Percentiles rank a stretch among this genome's conserved stretches.
Conservation (phyloP, 2,113 vertebrate genomes). For the Erythrocercus mccallii region DNA sequence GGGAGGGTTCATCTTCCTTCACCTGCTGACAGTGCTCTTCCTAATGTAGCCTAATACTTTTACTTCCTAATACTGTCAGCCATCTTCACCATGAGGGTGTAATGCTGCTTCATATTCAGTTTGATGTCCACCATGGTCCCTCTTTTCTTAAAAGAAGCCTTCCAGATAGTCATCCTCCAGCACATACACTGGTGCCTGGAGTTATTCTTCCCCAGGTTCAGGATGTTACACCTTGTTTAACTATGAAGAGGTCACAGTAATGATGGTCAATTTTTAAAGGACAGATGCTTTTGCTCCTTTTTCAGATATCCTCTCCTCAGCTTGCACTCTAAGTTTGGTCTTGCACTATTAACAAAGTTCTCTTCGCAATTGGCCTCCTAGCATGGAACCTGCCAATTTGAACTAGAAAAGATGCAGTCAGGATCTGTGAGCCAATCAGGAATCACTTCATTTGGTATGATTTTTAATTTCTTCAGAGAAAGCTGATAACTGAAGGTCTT, state of each 20-base stretch:
- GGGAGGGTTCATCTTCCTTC: background rate
- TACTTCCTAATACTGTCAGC: background rate
- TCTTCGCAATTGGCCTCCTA: background rate
- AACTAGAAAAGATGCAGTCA: background rate
- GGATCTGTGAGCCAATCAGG: background rate
- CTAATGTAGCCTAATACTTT: background rate
- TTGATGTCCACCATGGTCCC: background rate
- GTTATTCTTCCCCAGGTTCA: background rate
- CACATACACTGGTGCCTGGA: background rate
- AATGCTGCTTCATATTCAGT: background rate
- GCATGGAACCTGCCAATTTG: background rate
- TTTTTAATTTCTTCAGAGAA: background rate
- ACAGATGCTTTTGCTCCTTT: background rate
- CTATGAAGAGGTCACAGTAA: background rate
- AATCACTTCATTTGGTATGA: background rate
- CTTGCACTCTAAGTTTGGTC: background rate
- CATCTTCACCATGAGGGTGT: accelerated
- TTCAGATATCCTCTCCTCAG: background rate
- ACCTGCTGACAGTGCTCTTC: background rate
- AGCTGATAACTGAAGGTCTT: background rate
- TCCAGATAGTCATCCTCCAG: background rate
- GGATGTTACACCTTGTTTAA: background rate
- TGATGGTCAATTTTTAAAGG: background rate
- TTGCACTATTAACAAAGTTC: background rate
- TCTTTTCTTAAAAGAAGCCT: background rate